Evolutionary conservation across 2,113 vertebrate species (phyloP).

Genomic region (Gadus macrocephalus): DNA sequence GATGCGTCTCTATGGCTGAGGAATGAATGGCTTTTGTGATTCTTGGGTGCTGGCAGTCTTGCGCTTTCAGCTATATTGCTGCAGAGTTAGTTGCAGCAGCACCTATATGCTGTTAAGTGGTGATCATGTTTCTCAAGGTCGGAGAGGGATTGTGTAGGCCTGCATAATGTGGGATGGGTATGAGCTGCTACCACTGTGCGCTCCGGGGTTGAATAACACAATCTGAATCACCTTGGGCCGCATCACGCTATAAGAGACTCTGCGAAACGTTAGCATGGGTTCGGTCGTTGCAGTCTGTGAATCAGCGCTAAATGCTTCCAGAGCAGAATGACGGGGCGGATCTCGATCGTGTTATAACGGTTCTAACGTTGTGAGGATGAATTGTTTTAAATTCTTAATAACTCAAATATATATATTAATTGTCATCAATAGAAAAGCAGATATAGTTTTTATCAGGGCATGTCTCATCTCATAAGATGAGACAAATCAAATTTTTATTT

Average conservation of each 20-base stretch:
- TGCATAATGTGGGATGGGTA: constrained; percentile 30
- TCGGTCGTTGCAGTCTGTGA: constrained; percentile 22
- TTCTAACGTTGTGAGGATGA: background rate
- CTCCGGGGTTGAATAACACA: constrained; percentile 27
- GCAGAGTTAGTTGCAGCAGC: background rate
- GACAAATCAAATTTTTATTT: too few relatives aligned
- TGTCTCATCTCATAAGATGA: too few relatives aligned
- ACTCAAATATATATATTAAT: too few relatives aligned
- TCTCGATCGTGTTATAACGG: background rate
- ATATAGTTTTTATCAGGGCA: too few relatives aligned
- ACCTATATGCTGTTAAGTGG: constrained; percentile 3
- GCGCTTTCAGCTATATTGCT: background rate
- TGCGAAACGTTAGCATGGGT: constrained; percentile 34
- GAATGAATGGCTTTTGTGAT: too few relatives aligned
- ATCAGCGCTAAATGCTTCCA: constrained; percentile 21
- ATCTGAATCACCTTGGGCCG: constrained; percentile 39
- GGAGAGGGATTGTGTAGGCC: constrained; percentile 22
- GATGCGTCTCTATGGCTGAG: too few relatives aligned
- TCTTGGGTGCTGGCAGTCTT: background rate
- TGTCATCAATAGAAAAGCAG: too few relatives aligned
- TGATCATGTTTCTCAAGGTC: constrained; percentile 26
- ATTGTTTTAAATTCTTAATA: background rate
- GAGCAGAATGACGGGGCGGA: background rate
- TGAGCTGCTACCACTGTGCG: constrained; percentile 15
- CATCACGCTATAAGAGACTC: constrained; percentile 33